phyloP scores from a whole-genome alignment of 64 coral and sea anemone genomes.

The Acropora tenuis region DNA sequence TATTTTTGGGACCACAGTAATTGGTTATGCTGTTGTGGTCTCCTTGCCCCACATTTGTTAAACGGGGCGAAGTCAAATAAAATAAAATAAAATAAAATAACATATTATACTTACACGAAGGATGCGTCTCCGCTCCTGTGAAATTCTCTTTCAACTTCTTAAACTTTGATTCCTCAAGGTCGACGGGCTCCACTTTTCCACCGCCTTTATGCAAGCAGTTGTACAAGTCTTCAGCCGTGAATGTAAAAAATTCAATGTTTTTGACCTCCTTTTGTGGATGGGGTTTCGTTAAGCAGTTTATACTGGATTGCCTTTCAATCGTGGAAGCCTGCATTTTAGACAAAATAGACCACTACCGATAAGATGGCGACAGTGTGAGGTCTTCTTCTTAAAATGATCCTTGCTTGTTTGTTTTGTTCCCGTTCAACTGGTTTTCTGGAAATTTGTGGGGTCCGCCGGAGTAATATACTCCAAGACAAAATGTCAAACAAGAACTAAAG shows the following conservation, averaged over 20 bases:
- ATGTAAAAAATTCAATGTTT: neutral
- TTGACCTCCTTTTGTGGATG: neutral
- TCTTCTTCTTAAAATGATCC: no score
- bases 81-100: neutral
- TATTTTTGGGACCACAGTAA: no score
- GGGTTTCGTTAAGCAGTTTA: neutral
- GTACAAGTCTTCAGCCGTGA: conserved; percentile 35
- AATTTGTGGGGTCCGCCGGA: neutral
- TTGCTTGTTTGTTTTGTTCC: neutral
- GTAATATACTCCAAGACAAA: neutral
- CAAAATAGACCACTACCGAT: neutral
- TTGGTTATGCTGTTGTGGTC: no score
- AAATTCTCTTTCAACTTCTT: conserved; percentile 20
- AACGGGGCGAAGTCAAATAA: neutral
- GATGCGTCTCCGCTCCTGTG: neutral
- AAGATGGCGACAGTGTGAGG: neutral
- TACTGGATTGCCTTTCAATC: neutral
- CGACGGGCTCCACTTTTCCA: conserved; percentile 36
- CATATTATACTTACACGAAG: conserved; percentile 15
- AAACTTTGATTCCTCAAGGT: neutral
- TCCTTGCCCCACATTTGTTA: no score
- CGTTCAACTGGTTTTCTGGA: neutral
- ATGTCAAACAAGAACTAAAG: neutral
- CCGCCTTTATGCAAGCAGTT: conserved; percentile 22
- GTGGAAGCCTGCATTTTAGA: conserved; percentile 35